Conservation (phyloP, 1,140 invertebrate genomes). For the Glossosoma conforme region DNA sequence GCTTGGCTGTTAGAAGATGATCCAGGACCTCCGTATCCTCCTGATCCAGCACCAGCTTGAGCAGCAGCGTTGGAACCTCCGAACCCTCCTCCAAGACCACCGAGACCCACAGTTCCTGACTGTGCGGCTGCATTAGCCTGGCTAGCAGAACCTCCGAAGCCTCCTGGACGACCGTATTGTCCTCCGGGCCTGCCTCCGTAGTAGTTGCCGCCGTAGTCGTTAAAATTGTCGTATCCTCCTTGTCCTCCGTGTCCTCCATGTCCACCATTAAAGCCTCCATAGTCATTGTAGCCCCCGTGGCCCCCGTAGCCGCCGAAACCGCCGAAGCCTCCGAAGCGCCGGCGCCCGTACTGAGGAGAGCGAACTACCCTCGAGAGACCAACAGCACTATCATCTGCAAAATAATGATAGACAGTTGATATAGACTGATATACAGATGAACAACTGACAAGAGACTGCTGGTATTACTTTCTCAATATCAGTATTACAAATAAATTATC, state of each 20-base stretch:
- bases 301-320: slow-evolving; percentile 6
- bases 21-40: slow-evolving; percentile 30
- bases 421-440: background rate
- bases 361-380: slow-evolving; percentile 12
- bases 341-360: slow-evolving; percentile 9
- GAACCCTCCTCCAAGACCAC: slow-evolving; percentile 13
- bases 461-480: background rate
- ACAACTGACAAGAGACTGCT: too few species aligned
- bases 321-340: background rate
- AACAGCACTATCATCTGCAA: background rate
- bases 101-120: slow-evolving; percentile 7
- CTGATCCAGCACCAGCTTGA: slow-evolving; percentile 7
- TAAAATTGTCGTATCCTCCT: background rate
- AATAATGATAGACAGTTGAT: background rate
- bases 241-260: slow-evolving; percentile 6
- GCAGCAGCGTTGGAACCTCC: slow-evolving; percentile 9
- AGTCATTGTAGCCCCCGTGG: slow-evolving; percentile 1
- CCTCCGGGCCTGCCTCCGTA: slow-evolving; percentile 5
- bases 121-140: slow-evolving; percentile 14
- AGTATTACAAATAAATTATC: background rate
- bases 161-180: slow-evolving; percentile 3
- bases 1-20: slow-evolving; percentile 10
- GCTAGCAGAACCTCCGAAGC: slow-evolving; percentile 18
- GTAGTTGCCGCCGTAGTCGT: background rate
- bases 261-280: background rate